phyloP scores from a whole-genome alignment of 2,113 vertebrate genomes.

The Petaurus breviceps region DNA sequence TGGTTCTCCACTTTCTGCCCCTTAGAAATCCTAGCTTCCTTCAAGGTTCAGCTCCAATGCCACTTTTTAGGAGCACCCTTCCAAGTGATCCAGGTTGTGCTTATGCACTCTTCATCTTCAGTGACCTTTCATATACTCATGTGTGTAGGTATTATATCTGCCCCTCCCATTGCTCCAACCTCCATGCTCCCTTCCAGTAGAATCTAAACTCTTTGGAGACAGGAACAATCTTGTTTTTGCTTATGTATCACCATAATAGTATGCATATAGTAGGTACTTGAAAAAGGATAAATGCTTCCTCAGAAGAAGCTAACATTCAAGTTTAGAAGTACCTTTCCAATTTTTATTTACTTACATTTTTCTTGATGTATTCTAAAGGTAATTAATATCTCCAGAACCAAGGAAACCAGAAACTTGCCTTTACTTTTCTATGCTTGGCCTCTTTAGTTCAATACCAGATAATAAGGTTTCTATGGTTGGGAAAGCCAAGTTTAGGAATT shows the following conservation, averaged over 20 bases:
- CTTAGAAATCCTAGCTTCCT: neutral
- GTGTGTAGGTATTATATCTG: neutral
- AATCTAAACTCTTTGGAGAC: neutral
- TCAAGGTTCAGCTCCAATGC: neutral
- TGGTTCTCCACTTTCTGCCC: neutral
- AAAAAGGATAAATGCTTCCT: neutral
- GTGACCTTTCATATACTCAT: neutral
- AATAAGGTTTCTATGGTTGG: neutral
- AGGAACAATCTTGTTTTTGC: neutral
- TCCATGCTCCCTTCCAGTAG: neutral
- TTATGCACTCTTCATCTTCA: neutral
- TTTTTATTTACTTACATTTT: neutral
- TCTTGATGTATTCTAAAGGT: neutral
- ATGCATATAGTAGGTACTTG: neutral
- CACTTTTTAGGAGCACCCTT: neutral
- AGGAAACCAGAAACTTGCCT: conserved; percentile 25
- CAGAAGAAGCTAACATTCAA: neutral
- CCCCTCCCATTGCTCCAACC: neutral
- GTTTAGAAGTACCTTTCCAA: neutral
- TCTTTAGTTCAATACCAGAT: neutral
- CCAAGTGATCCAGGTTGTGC: neutral
- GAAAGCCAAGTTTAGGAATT: neutral
- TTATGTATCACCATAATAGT: neutral
- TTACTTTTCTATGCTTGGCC: neutral
- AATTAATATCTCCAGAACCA: neutral